Percentiles rank a stretch among this genome's conserved stretches.
Evolutionary conservation across 2,888 invertebrate species (phyloP).

Genomic region (Fissipunctia ypsillon): DNA sequence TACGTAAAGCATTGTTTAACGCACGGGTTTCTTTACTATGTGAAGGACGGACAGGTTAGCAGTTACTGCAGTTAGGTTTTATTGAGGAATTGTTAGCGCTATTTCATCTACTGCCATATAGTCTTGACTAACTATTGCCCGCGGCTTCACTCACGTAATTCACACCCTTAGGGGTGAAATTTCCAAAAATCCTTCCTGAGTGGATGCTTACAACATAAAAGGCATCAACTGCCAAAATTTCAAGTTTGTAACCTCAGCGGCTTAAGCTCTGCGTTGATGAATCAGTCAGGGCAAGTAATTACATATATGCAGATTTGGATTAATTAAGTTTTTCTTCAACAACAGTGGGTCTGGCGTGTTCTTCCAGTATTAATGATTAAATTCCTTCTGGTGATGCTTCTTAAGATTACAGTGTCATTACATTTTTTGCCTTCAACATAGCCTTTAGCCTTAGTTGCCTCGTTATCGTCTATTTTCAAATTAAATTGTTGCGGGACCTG

Average conservation of each 20-base stretch:
- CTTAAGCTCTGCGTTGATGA: no score
- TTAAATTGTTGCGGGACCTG: background rate
- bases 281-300: no score
- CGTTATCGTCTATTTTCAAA: background rate
- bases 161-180: no score
- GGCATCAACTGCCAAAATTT: no score
- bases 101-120: background rate
- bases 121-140: no score
- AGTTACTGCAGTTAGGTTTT: conserved; percentile 26
- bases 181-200: no score
- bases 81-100: conserved; percentile 17
- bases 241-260: no score
- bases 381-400: background rate
- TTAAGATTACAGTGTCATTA: background rate
- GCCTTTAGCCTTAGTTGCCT: background rate
- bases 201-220: no score
- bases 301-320: no score
- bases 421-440: background rate
- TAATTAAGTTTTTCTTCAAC: background rate
- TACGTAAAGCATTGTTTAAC: conserved; percentile 69
- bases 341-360: background rate
- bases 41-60: conserved; percentile 65
- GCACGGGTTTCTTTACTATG: conserved; percentile 72
- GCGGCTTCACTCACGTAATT: no score
- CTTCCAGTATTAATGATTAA: background rate